These are phyloP conservation scores for Xanthorhoe spadicearia DNA, from an alignment of 2,888 invertebrate genomes.

Conservation along the genomic window DNA sequence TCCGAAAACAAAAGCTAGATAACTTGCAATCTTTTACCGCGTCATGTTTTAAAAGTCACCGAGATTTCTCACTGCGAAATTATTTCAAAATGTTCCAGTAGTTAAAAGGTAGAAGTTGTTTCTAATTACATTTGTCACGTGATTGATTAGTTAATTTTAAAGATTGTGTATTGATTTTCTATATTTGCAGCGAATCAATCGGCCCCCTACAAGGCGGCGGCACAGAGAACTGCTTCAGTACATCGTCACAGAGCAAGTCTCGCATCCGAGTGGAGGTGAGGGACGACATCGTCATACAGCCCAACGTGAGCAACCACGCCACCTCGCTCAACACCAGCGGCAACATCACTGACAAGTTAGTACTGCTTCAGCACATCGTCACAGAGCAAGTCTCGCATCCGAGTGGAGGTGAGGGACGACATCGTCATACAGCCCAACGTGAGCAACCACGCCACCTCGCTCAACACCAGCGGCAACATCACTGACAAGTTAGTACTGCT, in stretches of 20 bases:
- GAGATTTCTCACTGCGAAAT: no score
- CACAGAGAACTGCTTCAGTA: constrained; percentile 87
- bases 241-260: constrained; percentile 91
- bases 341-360: constrained; percentile 61
- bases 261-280: constrained; percentile 91
- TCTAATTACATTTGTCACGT: no score
- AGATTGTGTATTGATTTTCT: no score
- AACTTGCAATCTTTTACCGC: no score
- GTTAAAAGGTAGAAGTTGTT: no score
- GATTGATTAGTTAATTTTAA: no score
- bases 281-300: constrained; percentile 86
- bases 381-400: constrained; percentile 91
- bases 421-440: constrained; percentile 85
- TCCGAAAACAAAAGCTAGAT: no score
- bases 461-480: constrained; percentile 48
- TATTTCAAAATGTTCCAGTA: no score
- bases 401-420: constrained; percentile 90
- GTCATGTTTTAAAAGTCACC: no score
- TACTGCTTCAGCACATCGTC: constrained; percentile 90
- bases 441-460: constrained; percentile 75
- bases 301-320: constrained; percentile 83
- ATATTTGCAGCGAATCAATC: constrained; percentile 73
- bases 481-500: constrained; percentile 79
- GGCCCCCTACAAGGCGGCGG: constrained; percentile 78
- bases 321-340: constrained; percentile 54